Conservation (phyloP, 2,113 vertebrate species). For the Vanacampus margaritifer region DNA sequence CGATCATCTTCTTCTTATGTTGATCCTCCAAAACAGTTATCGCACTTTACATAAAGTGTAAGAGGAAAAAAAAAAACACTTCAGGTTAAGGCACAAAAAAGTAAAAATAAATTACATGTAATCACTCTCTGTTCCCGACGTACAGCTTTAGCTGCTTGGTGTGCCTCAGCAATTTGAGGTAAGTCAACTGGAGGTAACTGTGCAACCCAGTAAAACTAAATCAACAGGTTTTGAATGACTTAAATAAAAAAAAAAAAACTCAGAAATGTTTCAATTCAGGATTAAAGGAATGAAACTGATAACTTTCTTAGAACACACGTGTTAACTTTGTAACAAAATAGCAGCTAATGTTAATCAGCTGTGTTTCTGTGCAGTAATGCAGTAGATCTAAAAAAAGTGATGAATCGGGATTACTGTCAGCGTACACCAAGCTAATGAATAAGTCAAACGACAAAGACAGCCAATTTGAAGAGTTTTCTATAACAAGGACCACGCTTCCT, state of each 20-base stretch:
- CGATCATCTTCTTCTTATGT: neutral
- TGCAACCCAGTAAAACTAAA: conserved; percentile 13
- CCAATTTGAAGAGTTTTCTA: conserved; percentile 12
- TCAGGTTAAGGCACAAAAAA: conserved; percentile 69
- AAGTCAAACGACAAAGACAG: conserved; percentile 33
- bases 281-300: neutral
- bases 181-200: conserved; percentile 46
- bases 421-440: conserved; percentile 54
- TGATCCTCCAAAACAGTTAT: conserved; percentile 13
- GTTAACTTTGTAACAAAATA: conserved; percentile 35
- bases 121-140: conserved; percentile 21
- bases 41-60: neutral
- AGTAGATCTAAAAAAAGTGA: neutral
- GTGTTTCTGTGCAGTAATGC: conserved; percentile 23
- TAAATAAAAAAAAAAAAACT: neutral
- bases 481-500: conserved; percentile 28
- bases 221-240: neutral
- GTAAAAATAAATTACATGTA: conserved; percentile 47
- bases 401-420: conserved; percentile 23
- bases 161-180: conserved; percentile 42
- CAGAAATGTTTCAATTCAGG: neutral
- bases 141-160: conserved; percentile 18
- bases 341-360: conserved; percentile 34
- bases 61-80: conserved; percentile 35
- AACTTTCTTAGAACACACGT: conserved; percentile 3